Evolutionary conservation across 37 sponge, comb jelly and placozoan species (phyloP), one percentile per base, ranked within the genome.

Genomic region (Corticium candelabrum): DNA sequence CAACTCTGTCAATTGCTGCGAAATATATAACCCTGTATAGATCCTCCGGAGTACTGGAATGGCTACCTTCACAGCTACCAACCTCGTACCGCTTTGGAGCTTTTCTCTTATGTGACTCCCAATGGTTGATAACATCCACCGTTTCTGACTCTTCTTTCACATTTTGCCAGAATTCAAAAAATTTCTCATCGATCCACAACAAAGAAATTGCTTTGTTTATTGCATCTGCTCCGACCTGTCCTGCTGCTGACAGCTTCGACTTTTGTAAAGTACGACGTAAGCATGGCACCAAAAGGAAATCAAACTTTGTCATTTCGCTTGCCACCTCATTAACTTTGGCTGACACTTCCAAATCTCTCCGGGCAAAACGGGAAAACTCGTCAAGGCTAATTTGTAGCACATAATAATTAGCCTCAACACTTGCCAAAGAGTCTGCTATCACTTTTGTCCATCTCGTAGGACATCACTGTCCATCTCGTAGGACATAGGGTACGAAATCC

Each of bases 1-100:
- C 81, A 43, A 79, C 81, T 37, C 84, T 76, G 38, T 90, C 91
- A 39, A 90, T 69, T n/a, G 68, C 87, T 68, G 81, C 83, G 68
- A 82, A 84, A 70, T 84, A 84, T 37, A 78, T 34, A 4, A 36
- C 69, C 35, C 85, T 72, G 41, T 84, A 87, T 36, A 73, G 7
- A 74, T 81, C 82, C 56, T 82, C 77, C 57, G 68, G 41, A 41
- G 80, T 41, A 11, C 27, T 68, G 68, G 78, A 40, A 68, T 67
- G 77, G 62, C 21, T n/a, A n/a, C n/a, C n/a, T n/a, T n/a, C n/a
- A n/a, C n/a, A 76, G 72, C 11, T 73, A 31, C 88, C 88, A 76
- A 83, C 68, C 50, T 89, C 89, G 79, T 68, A 79, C 34, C 81
- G n/a, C 32, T 72, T 82, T 15, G 86, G 85, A 38, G 57, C 79